Evolutionary conservation across 2,797 vertebrate species (phyloP), one percentile per base, ranked within the genome.

Genomic region (Toxotes lorentzi): DNA sequence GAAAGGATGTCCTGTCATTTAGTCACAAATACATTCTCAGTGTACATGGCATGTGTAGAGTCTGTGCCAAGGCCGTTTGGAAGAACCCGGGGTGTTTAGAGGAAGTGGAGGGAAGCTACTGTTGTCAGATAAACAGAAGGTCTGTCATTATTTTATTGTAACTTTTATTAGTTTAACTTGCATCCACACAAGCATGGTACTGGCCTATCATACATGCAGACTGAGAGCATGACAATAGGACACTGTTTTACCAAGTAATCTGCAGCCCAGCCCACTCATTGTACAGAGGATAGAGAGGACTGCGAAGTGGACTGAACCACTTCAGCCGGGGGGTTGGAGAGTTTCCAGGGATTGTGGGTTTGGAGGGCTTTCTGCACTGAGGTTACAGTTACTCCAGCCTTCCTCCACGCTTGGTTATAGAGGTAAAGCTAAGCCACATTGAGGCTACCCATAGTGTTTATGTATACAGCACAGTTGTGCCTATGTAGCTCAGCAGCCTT

Each of bases 1-100:
- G 90, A 92, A 89, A 93, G 90, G 91, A 91, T 82, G 84, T 92
- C 91, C 93, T 94, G 91, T 94, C 86, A 82, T 91, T 93, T 65
- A 87, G 76, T 84, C 88, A 92, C 86, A 93, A 92, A 91, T 58
- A 70, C 79, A 5, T 79, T 78, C 90, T 93, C 89, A 92, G 92
- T 92, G 84, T 81, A 76, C 81, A 71, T 59, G 78, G 82, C 89
- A 87, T 90, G 88, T 67, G 76, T 34, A 3, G 76, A 38, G 84
- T 81, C 81, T 81, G 85, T 85, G 90, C 91, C 91, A 84, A 62
- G 82, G 82, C 83, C 76, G 77, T 89, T 86, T 86, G 92, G 91
- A 92, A 92, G 90, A 92, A 91, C 85, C 87, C 86, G 24, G 67
- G 62, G 69, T 82, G 83, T 83, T 73, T 56, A 40, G 88, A 89